These are phyloP conservation scores for Prionace glauca DNA, from an alignment of 2,797 vertebrate genomes.

Conservation along the genomic window DNA sequence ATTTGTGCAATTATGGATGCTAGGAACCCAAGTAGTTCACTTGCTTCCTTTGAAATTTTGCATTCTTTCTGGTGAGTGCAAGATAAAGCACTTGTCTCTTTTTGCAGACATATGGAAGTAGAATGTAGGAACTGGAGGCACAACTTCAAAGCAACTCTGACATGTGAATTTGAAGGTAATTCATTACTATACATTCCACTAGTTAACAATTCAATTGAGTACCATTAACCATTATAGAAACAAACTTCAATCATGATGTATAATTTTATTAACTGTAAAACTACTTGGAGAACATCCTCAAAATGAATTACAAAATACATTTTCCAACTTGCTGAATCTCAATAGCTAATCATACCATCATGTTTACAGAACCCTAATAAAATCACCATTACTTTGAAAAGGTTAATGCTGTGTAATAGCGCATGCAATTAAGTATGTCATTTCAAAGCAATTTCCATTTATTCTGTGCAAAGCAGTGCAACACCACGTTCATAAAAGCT, in stretches of 20 bases:
- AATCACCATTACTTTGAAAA: neutral
- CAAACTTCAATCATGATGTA: neutral
- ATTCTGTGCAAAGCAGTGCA: slow-evolving; percentile 90
- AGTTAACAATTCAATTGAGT: neutral
- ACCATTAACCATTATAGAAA: neutral
- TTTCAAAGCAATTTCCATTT: slow-evolving; percentile 42
- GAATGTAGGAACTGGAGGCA: neutral
- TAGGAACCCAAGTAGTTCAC: too few relatives aligned
- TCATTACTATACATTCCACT: neutral
- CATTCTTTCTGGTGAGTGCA: too few relatives aligned
- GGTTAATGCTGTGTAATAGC: neutral
- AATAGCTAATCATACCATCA: neutral
- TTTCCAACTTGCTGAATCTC: neutral
- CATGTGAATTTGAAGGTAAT: neutral
- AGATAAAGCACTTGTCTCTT: too few relatives aligned
- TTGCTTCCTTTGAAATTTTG: too few relatives aligned
- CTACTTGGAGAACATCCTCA: neutral
- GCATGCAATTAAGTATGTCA: neutral
- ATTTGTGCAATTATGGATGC: too few relatives aligned
- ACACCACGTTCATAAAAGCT: slow-evolving; percentile 97
- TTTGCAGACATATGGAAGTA: too few relatives aligned
- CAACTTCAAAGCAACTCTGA: neutral
- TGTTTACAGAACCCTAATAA: neutral
- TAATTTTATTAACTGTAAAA: slow-evolving; percentile 30
- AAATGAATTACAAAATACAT: neutral